Conservation (phyloP, 2,113 vertebrate species). For the Ifrita kowaldi region DNA sequence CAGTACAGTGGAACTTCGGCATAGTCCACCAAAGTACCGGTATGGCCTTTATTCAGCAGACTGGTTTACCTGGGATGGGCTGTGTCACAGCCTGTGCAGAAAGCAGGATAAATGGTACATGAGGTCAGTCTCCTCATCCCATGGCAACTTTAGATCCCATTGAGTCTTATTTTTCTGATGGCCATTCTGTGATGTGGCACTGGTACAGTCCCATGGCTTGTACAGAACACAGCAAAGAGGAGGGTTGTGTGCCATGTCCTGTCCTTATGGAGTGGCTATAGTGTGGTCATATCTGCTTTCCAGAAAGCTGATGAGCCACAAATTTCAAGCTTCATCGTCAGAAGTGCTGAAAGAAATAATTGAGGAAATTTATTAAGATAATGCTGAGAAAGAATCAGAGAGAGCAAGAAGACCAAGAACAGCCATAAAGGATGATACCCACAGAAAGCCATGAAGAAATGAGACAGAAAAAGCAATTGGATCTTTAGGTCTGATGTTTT, state of each 20-base stretch:
- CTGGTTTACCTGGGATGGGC: neutral
- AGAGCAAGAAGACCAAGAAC: neutral
- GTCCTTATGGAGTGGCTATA: neutral
- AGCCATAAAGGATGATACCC: neutral
- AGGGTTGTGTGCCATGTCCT: neutral
- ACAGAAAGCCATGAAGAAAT: neutral
- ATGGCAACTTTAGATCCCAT: neutral
- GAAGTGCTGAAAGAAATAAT: neutral
- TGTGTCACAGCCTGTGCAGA: neutral
- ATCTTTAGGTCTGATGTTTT: neutral
- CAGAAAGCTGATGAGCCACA: neutral
- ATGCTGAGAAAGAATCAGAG: neutral
- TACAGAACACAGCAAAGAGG: neutral
- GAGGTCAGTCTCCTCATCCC: neutral
- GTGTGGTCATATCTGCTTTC: neutral
- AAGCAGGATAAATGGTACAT: neutral
- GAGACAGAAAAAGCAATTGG: neutral
- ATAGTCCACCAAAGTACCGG: fast-evolving
- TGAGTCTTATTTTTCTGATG: fast-evolving
- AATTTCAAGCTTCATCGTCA: neutral
- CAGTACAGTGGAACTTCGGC: neutral
- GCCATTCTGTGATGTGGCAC: neutral
- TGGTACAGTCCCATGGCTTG: neutral
- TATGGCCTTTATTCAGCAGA: neutral
- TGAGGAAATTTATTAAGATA: neutral